Evolutionary conservation across 2,888 invertebrate genomes (phyloP).

Genomic region (Polydrusus pterygomalis): DNA sequence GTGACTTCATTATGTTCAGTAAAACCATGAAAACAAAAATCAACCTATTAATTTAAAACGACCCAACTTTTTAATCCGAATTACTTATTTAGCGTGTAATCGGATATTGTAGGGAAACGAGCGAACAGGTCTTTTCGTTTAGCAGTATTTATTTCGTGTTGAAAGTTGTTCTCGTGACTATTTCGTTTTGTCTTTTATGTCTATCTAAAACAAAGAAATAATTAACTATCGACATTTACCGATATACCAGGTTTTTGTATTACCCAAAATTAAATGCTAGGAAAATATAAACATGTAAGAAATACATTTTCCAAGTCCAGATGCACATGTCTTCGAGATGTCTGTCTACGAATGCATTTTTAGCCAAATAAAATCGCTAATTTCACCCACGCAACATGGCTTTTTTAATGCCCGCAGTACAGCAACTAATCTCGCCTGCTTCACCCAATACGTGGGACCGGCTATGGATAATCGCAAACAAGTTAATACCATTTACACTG

Average conservation of each 20-base stretch:
- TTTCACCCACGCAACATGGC: too few relatives aligned
- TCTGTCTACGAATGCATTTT: too few relatives aligned
- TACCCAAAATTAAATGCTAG: background rate
- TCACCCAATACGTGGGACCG: too few relatives aligned
- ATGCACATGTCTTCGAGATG: too few relatives aligned
- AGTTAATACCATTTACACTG: too few relatives aligned
- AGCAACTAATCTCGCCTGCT: too few relatives aligned
- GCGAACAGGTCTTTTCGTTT: slow-evolving; percentile 14
- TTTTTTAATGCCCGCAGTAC: too few relatives aligned
- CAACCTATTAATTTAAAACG: slow-evolving; percentile 3
- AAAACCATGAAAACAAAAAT: background rate
- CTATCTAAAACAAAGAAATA: background rate
- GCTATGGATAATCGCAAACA: too few relatives aligned
- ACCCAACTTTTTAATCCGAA: slow-evolving; percentile 13
- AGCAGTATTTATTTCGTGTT: slow-evolving; percentile 15
- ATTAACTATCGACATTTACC: slow-evolving; percentile 9
- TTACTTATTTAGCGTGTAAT: slow-evolving; percentile 18
- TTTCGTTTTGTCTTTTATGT: background rate
- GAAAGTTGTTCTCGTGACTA: background rate
- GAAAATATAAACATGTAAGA: background rate
- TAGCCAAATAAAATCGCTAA: too few relatives aligned
- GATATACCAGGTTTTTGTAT: background rate
- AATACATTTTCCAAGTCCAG: too few relatives aligned
- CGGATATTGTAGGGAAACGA: slow-evolving; percentile 8
- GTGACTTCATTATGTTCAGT: slow-evolving; percentile 8